These are phyloP conservation scores for Bettongia penicillata DNA, from an alignment of 2,113 vertebrate species.

Conservation along the genomic window DNA sequence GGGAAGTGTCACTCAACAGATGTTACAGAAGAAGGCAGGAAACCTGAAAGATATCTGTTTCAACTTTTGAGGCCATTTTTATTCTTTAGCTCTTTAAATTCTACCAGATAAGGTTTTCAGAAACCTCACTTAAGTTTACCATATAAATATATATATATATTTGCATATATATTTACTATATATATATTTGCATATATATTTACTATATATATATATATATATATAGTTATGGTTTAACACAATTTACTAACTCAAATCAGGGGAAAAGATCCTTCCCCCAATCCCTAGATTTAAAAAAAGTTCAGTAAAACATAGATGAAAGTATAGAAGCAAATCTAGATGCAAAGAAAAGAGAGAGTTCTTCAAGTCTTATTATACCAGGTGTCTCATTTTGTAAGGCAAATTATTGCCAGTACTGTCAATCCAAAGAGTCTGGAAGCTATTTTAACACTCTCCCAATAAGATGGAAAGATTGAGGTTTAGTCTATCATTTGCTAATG, in stretches of 20 bases:
- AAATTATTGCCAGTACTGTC: slow-evolving; percentile 2
- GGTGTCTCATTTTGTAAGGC: slow-evolving; percentile 22
- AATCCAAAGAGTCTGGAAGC: not conserved
- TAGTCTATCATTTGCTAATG: slow-evolving; percentile 56
- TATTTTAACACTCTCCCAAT: slow-evolving; percentile 29
- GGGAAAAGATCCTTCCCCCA: not conserved
- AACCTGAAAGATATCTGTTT: slow-evolving; percentile 71
- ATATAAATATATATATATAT: not conserved
- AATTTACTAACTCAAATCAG: slow-evolving; percentile 50
- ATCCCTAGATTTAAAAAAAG: slow-evolving; percentile 12
- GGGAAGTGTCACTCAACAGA: slow-evolving; percentile 69
- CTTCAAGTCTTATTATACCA: slow-evolving; percentile 42
- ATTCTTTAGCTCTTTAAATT: slow-evolving; percentile 61
- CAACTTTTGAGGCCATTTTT: slow-evolving; percentile 60
- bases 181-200: not conserved
- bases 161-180: not conserved
- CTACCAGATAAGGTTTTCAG: slow-evolving; percentile 37
- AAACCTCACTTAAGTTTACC: slow-evolving; percentile 51
- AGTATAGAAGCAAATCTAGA: slow-evolving; percentile 8
- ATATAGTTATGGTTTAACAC: slow-evolving; percentile 36
- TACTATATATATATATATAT: too few species aligned
- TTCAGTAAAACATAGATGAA: not conserved
- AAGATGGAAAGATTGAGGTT: slow-evolving; percentile 18
- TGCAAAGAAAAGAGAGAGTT: slow-evolving; percentile 38
- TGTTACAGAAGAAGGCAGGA: slow-evolving; percentile 62